Conservation (phyloP, 2,888 invertebrate species). For the Stegophylla sp. region DNA sequence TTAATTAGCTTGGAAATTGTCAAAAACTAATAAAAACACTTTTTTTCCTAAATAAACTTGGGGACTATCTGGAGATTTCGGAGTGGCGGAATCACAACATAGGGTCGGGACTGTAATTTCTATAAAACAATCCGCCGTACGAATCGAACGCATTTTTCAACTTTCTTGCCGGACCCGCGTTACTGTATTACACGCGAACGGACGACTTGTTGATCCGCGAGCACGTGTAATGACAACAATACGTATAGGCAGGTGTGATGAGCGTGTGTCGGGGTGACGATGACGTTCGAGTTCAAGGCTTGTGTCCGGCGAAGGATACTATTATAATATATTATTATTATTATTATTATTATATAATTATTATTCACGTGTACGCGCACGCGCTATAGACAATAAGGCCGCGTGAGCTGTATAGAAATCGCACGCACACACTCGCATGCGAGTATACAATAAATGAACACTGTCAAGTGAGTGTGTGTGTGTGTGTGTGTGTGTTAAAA, state of each 20-base stretch:
- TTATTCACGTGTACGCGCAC: not conserved
- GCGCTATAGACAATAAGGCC: not conserved
- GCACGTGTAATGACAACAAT: not conserved
- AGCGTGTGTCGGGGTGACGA: not conserved
- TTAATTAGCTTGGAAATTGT: no score
- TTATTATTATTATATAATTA: not conserved
- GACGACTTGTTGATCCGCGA: not conserved
- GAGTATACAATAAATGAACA: not conserved
- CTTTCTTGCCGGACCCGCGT: no score
- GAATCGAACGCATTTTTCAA: no score
- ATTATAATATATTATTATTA: not conserved
- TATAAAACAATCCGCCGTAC: no score
- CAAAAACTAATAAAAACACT: no score
- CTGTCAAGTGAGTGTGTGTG: not conserved
- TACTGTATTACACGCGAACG: no score
- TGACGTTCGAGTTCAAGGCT: slow-evolving; percentile 1
- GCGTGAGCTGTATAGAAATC: not conserved
- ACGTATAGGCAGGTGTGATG: not conserved
- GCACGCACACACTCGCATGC: not conserved
- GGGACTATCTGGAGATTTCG: no score
- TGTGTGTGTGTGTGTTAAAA: not conserved
- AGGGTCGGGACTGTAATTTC: no score
- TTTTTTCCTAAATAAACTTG: no score
- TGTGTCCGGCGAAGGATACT: not conserved
- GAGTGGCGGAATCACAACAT: no score